Conservation (phyloP, 2,113 vertebrate species). For the Leiothrix lutea region DNA sequence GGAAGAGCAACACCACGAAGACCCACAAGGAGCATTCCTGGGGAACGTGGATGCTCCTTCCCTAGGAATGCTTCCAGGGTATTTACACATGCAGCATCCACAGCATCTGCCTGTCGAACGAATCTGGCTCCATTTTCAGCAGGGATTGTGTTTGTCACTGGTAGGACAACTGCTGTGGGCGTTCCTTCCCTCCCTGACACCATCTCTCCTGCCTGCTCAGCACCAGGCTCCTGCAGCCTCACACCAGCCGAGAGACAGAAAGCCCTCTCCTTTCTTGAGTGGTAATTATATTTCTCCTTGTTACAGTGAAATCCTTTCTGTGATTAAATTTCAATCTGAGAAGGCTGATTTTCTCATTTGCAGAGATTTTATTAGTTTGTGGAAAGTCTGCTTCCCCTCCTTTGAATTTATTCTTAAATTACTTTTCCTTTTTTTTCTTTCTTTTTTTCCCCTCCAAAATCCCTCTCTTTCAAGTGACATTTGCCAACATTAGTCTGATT, state of each 20-base stretch:
- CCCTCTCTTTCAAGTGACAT: slow-evolving; percentile 65
- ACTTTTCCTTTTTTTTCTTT: not conserved
- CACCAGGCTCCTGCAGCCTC: rapidly evolving
- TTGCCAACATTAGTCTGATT: slow-evolving; percentile 61
- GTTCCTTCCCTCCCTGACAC: not conserved
- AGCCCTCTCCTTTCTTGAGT: not conserved
- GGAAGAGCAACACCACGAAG: not conserved
- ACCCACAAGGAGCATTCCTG: rapidly evolving
- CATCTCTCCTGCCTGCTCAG: not conserved
- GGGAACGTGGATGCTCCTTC: rapidly evolving
- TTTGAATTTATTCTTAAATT: slow-evolving; percentile 50
- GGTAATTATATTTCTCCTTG: slow-evolving; percentile 28
- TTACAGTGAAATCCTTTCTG: slow-evolving; percentile 44
- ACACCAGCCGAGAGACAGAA: not conserved
- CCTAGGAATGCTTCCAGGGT: not conserved
- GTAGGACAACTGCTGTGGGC: not conserved
- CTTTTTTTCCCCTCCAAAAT: not conserved
- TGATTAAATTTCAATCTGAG: slow-evolving; percentile 55
- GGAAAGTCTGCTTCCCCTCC: not conserved
- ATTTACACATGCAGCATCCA: not conserved
- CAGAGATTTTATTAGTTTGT: slow-evolving; percentile 47
- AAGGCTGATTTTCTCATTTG: slow-evolving; percentile 58
- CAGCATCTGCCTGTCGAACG: not conserved
- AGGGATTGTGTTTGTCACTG: not conserved
- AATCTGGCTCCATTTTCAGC: not conserved